These are phyloP conservation scores for Mus minutoides DNA, from an alignment of 2,797 vertebrate species.

Conservation along the genomic window DNA sequence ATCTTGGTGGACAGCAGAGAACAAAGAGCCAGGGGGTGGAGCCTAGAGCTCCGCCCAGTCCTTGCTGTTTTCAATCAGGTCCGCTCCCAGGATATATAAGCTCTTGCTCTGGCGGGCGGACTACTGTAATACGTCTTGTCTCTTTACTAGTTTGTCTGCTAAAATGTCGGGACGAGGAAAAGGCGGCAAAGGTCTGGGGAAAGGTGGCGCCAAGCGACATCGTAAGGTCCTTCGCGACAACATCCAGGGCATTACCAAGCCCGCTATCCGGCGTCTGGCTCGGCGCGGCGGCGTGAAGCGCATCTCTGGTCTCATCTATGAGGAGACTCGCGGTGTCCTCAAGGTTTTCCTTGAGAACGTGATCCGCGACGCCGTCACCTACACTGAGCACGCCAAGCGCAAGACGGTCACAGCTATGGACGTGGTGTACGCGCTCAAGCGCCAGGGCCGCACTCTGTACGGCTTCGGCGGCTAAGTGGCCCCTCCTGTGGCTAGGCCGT, in stretches of 20 bases:
- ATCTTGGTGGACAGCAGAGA: no score
- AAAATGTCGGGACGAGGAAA: background rate
- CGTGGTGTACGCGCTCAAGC: slow-evolving; percentile 77
- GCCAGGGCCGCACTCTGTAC: slow-evolving; percentile 82
- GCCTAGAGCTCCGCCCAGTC: background rate
- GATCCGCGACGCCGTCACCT: slow-evolving; percentile 84
- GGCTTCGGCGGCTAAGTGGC: slow-evolving; percentile 77
- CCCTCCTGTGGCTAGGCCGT: no score
- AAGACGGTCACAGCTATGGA: slow-evolving; percentile 38
- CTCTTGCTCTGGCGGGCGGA: fast-evolving
- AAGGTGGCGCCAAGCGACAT: slow-evolving; percentile 58
- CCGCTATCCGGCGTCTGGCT: background rate
- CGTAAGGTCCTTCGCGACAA: slow-evolving; percentile 49
- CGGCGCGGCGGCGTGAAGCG: slow-evolving; percentile 43
- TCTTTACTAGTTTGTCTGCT: fast-evolving
- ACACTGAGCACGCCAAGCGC: slow-evolving; percentile 83
- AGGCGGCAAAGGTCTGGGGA: background rate
- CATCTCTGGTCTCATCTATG: slow-evolving; percentile 66
- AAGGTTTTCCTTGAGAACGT: slow-evolving; percentile 77
- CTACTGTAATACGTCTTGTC: fast-evolving
- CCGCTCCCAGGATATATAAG: background rate
- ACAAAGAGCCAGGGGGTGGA: background rate
- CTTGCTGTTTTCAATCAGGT: slow-evolving; percentile 57
- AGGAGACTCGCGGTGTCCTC: slow-evolving; percentile 57
- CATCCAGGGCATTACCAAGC: slow-evolving; percentile 59